Evolutionary conservation across 2,797 vertebrate species (phyloP).

Genomic region (Sebastes trivittatus): DNA sequence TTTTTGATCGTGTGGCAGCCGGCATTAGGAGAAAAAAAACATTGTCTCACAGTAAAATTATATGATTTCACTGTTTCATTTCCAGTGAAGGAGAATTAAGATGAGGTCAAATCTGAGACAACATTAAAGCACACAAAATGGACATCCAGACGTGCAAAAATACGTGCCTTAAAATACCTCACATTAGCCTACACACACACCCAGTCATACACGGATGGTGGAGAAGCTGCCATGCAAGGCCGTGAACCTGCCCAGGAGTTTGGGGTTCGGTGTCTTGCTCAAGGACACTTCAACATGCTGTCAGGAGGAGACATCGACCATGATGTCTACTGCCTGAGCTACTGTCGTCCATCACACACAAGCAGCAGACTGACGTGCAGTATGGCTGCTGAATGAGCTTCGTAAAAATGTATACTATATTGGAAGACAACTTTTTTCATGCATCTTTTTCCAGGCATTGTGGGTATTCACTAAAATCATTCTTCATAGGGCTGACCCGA

Average conservation of each 20-base stretch:
- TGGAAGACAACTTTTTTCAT: constrained; percentile 78
- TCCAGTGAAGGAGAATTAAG: not conserved
- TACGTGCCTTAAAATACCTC: not conserved
- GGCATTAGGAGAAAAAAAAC: not conserved
- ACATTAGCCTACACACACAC: not conserved
- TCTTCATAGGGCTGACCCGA: constrained; percentile 9
- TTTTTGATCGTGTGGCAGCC: not conserved
- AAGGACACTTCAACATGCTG: constrained; percentile 48
- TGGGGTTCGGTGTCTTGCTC: constrained; percentile 22
- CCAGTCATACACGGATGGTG: not conserved
- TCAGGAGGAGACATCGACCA: not conserved
- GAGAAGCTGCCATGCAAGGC: constrained; percentile 56
- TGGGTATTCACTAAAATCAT: constrained; percentile 56
- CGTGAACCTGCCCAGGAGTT: constrained; percentile 35
- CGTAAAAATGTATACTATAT: constrained; percentile 29
- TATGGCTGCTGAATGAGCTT: constrained; percentile 13
- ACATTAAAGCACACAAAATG: constrained; percentile 8
- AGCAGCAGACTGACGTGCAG: constrained; percentile 5
- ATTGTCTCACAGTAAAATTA: not conserved
- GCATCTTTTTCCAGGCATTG: constrained; percentile 70
- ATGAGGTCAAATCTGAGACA: constrained; percentile 13
- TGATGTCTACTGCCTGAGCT: constrained; percentile 1
- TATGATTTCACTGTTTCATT: not conserved
- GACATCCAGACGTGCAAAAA: constrained; percentile 6
- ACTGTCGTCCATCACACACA: not conserved